A percentile compares a stretch with the other conserved stretches of the same genome.
Conservation (phyloP, 2,797 vertebrate species). For the Spheniscus humboldti region DNA sequence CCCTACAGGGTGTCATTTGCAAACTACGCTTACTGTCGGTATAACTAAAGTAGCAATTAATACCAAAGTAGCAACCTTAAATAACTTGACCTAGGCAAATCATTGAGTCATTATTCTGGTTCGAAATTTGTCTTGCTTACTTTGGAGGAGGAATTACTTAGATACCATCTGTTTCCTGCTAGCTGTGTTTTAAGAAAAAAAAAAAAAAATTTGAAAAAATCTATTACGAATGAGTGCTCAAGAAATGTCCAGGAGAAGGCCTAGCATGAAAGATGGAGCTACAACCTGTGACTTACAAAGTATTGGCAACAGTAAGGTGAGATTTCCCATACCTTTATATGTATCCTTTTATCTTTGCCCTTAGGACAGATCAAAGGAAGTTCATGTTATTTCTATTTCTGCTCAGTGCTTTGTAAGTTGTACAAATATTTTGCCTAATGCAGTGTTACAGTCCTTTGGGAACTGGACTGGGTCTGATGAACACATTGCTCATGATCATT, state of each 20-base stretch:
- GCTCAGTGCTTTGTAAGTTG: not conserved
- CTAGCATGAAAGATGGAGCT: not conserved
- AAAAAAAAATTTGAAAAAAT: not conserved
- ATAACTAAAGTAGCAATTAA: not conserved
- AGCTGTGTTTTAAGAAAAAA: not conserved
- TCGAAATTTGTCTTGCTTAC: not conserved
- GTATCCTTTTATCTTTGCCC: not conserved
- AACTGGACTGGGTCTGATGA: not conserved
- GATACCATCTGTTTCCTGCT: not conserved
- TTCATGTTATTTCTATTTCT: not conserved
- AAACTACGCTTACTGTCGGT: not conserved
- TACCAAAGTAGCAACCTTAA: not conserved
- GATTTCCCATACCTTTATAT: not conserved
- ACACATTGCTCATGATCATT: not conserved
- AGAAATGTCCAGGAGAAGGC: not conserved
- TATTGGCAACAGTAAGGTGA: not conserved
- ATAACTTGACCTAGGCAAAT: not conserved
- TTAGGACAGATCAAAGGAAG: not conserved
- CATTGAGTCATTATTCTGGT: not conserved
- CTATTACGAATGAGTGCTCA: not conserved
- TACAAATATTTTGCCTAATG: conserved; percentile 43
- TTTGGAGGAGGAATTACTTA: not conserved
- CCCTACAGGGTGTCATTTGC: not conserved
- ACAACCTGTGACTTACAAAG: not conserved
- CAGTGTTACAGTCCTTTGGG: not conserved